phyloP scores from a whole-genome alignment of 1,140 invertebrate species.

The Thaumatotibia leucotreta region DNA sequence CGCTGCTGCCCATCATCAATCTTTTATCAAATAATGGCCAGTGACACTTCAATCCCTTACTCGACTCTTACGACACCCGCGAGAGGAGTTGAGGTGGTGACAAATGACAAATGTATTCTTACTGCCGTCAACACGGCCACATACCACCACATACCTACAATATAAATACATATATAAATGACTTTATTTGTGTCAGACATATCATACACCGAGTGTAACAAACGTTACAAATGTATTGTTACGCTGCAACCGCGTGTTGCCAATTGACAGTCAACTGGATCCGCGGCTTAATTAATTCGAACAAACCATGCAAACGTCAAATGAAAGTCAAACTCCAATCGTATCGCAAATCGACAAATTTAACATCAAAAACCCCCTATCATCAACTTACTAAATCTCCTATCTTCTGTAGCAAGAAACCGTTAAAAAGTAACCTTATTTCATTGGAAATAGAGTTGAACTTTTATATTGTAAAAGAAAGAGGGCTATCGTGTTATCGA shows the following conservation, averaged over 20 bases:
- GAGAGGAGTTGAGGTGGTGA: no score
- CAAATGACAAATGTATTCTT: no score
- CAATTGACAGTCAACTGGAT: not conserved
- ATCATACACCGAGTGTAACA: not conserved
- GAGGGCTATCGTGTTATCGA: not conserved
- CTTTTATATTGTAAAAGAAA: not conserved
- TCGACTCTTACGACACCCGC: no score
- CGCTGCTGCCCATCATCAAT: no score
- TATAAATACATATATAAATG: not conserved
- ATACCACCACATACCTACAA: no score
- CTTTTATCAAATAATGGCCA: no score
- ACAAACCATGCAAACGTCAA: not conserved
- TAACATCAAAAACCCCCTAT: slow-evolving; percentile 16
- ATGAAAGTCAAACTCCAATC: slow-evolving; percentile 25
- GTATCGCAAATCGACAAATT: slow-evolving; percentile 21
- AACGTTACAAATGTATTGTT: slow-evolving; percentile 2
- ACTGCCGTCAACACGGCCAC: no score
- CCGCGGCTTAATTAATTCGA: slow-evolving; percentile 6
- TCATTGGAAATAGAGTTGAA: not conserved
- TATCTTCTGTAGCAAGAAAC: not conserved
- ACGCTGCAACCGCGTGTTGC: not conserved
- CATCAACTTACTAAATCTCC: not conserved
- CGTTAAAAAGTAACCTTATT: not conserved
- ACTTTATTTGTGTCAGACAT: not conserved
- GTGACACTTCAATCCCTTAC: no score